phyloP scores from a whole-genome alignment of 2,113 vertebrate species.

The Otolemur garnettii region DNA sequence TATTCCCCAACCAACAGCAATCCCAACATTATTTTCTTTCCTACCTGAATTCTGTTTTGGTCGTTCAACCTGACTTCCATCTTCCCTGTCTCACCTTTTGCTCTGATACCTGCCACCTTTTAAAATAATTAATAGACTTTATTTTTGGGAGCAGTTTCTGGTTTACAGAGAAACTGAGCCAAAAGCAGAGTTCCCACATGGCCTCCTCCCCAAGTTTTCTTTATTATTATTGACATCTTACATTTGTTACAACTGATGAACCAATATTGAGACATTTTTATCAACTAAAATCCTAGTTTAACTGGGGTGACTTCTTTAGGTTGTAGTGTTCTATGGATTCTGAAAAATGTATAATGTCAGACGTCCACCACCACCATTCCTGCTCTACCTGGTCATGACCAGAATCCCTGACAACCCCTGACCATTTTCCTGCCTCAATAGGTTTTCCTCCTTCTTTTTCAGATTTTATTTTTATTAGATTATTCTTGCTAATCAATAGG shows the following conservation, averaged over 20 bases:
- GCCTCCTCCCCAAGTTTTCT: not conserved
- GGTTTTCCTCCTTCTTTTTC: not conserved
- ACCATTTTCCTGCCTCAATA: not conserved
- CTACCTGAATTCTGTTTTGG: not conserved
- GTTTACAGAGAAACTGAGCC: not conserved
- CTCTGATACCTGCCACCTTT: not conserved
- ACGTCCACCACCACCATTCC: fast-evolving
- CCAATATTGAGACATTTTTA: not conserved
- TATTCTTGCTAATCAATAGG: constrained; percentile 68
- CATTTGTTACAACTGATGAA: not conserved
- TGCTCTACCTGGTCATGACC: fast-evolving
- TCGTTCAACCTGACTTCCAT: not conserved
- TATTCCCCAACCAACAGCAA: constrained; percentile 25
- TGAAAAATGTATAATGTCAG: not conserved
- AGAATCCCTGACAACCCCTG: not conserved
- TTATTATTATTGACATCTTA: not conserved
- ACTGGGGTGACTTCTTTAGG: not conserved
- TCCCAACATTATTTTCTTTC: constrained; percentile 51
- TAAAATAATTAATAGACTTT: not conserved
- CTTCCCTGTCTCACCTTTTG: not conserved
- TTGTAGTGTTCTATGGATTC: not conserved
- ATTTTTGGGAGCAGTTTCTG: not conserved
- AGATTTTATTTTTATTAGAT: not conserved
- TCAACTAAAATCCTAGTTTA: not conserved
- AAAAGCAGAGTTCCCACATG: not conserved